phyloP scores from a whole-genome alignment of 2,888 invertebrate species.

The Nezara viridula region DNA sequence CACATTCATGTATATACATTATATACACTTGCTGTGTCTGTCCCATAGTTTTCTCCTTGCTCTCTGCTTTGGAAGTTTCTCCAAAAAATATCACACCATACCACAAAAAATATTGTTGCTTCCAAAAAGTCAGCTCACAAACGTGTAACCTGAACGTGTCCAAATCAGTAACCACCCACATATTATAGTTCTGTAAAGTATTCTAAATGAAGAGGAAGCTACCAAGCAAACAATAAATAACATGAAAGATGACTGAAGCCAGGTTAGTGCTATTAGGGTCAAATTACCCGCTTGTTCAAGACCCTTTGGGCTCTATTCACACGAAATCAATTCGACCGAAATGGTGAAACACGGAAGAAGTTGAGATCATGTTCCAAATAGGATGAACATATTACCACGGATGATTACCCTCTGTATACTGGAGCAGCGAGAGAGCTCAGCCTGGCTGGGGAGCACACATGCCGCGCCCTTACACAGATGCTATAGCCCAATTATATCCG shows the following conservation, averaged over 20 bases:
- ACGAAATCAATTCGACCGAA: constrained; percentile 25
- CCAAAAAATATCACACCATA: too few species aligned
- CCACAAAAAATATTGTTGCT: too few species aligned
- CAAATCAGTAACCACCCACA: too few species aligned
- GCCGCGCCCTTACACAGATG: constrained; percentile 46
- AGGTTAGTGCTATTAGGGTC: neutral
- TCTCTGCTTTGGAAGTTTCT: too few species aligned
- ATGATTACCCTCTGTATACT: neutral
- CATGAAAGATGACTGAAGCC: neutral
- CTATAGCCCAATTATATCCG: constrained; percentile 48
- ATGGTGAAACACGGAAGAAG: constrained; percentile 2
- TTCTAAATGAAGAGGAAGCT: neutral
- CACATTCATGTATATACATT: too few species aligned
- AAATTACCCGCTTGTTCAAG: neutral
- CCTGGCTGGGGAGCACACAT: constrained; percentile 29
- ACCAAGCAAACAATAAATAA: neutral
- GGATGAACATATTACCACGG: constrained; percentile 8
- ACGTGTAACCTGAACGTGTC: too few species aligned
- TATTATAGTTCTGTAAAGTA: neutral
- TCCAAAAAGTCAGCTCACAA: too few species aligned
- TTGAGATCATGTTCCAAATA: constrained; percentile 22
- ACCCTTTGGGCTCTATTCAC: neutral
- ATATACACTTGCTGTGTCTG: too few species aligned
- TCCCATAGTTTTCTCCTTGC: too few species aligned
- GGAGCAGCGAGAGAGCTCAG: neutral